A percentile compares a stretch with the other conserved stretches of the same genome.
These are phyloP conservation scores for Phymanthus crucifer DNA, from an alignment of 92 coral and sea anemone species.

Conservation along the genomic window DNA sequence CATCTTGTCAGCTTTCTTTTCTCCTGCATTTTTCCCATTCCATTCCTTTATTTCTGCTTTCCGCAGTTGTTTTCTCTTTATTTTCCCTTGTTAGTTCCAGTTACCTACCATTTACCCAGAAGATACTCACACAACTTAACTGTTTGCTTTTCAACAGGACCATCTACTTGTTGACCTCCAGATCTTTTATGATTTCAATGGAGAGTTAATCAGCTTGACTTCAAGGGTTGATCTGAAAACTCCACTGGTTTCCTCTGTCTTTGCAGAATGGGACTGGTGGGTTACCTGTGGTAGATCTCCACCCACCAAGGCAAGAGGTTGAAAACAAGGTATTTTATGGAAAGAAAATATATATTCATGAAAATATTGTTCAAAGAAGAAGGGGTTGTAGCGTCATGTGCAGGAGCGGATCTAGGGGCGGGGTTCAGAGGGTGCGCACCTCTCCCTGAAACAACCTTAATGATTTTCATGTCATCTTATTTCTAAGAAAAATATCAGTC, in stretches of 20 bases:
- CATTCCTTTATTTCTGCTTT: not conserved
- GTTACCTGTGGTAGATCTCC: conserved; percentile 80
- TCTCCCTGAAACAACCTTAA: not conserved
- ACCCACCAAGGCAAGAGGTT: conserved; percentile 38
- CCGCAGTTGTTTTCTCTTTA: not conserved
- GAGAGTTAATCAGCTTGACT: conserved; percentile 23
- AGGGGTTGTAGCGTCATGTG: no score
- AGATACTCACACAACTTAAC: not conserved
- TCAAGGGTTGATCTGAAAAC: conserved; percentile 64
- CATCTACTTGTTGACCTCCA: conserved; percentile 50
- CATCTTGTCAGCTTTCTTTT: not conserved
- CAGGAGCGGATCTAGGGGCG: not conserved
- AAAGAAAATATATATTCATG: not conserved
- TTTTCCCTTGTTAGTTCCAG: not conserved
- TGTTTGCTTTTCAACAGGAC: conserved; percentile 45
- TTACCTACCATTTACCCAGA: not conserved
- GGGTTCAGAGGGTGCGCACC: no score
- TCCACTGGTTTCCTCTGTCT: conserved; percentile 91
- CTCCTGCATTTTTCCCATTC: not conserved
- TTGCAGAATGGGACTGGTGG: conserved; percentile 96
- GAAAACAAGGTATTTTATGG: not conserved
- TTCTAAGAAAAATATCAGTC: no score
- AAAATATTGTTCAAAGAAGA: no score
- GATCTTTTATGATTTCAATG: conserved; percentile 60
- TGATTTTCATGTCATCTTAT: not conserved